Evolutionary conservation across 2,797 vertebrate species (phyloP).

Genomic region (Melanotaenia trifasciata): DNA sequence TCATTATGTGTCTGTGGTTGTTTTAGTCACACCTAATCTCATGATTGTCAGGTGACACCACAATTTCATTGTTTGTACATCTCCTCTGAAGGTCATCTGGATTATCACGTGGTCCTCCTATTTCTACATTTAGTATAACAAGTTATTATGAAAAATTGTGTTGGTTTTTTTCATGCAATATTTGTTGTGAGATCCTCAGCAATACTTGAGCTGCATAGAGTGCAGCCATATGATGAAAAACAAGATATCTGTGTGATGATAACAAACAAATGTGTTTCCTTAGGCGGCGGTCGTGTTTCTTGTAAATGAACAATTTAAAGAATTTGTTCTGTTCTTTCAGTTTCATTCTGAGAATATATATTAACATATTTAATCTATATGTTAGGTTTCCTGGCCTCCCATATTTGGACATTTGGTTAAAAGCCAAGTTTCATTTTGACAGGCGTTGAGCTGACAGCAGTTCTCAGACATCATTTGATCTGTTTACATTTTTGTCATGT

Average conservation of each 20-base stretch:
- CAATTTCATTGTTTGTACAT: neutral
- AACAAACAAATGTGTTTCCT: neutral
- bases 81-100: neutral
- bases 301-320: neutral
- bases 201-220: neutral
- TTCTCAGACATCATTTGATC: neutral
- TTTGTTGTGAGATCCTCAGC: neutral
- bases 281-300: neutral
- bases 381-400: neutral
- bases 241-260: neutral
- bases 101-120: neutral
- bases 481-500: neutral
- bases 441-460: neutral
- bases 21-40: neutral
- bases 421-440: constrained; percentile 7
- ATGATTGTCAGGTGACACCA: neutral
- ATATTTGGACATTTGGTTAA: neutral
- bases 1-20: constrained; percentile 1
- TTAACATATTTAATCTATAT: neutral
- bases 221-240: neutral
- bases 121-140: neutral
- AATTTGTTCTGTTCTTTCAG: neutral
- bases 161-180: neutral
- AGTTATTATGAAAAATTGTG: neutral
- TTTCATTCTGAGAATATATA: constrained; percentile 29